Percentiles rank a stretch among this genome's conserved stretches.
Conservation (phyloP, 2,113 vertebrate species). For the Phaetusa simplex region DNA sequence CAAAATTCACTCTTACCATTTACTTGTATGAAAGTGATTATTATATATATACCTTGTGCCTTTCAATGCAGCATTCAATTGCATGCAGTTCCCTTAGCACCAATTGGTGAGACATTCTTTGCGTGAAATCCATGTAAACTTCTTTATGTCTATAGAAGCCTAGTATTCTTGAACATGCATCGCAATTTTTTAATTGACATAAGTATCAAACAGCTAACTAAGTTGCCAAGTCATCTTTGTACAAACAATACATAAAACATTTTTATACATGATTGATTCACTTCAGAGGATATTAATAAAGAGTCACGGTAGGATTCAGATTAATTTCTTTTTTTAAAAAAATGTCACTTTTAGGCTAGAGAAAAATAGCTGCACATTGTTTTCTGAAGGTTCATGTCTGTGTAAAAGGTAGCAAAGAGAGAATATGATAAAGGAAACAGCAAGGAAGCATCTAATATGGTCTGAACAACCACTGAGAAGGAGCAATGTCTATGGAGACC, state of each 20-base stretch:
- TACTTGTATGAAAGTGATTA: neutral
- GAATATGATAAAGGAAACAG: neutral
- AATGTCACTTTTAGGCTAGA: neutral
- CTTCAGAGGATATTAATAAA: neutral
- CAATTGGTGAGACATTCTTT: neutral
- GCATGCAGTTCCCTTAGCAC: neutral
- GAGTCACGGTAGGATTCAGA: neutral
- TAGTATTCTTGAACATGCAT: neutral
- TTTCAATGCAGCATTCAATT: neutral
- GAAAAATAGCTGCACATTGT: neutral
- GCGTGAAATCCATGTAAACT: neutral
- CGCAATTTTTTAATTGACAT: neutral
- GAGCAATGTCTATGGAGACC: neutral
- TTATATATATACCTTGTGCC: neutral
- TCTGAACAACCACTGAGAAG: neutral
- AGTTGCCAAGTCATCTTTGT: neutral
- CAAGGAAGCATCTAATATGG: neutral
- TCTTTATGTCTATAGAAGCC: neutral
- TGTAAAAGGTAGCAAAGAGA: neutral
- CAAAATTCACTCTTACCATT: neutral
- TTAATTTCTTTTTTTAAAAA: neutral
- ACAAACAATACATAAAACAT: neutral
- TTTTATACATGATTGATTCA: neutral
- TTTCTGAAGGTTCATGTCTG: neutral
- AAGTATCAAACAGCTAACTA: neutral